Evolutionary conservation across 1,140 invertebrate species (phyloP).

Genomic region (Phthorimaea operculella): DNA sequence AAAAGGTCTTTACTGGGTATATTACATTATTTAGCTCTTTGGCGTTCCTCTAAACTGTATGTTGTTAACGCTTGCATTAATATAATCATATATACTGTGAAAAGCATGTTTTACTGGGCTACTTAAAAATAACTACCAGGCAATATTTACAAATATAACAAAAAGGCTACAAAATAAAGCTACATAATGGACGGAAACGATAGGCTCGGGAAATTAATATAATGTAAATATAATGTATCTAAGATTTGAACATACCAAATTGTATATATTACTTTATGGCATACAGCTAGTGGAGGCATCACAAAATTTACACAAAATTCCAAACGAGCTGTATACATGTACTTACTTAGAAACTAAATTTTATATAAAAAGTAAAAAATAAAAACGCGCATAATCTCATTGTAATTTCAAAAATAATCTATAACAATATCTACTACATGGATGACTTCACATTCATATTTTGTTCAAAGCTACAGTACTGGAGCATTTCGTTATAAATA

Average conservation of each 20-base stretch:
- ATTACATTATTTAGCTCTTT: conserved; percentile 37
- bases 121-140: conserved; percentile 21
- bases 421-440: conserved; percentile 31
- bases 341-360: conserved; percentile 30
- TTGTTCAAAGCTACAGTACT: conserved; percentile 23
- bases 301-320: conserved; percentile 8
- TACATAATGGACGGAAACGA: conserved; percentile 59
- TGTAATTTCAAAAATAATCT: conserved; percentile 58
- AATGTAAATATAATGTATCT: conserved; percentile 19
- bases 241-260: conserved; percentile 31
- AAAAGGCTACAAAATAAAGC: conserved; percentile 35
- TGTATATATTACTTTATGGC: conserved; percentile 30
- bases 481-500: conserved; percentile 24
- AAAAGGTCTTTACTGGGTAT: neutral
- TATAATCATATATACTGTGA: conserved; percentile 22
- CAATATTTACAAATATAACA: conserved; percentile 40
- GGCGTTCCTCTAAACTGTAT: conserved; percentile 65
- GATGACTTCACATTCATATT: conserved; percentile 25
- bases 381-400: conserved; percentile 59
- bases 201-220: conserved; percentile 42
- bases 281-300: conserved; percentile 12
- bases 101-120: conserved; percentile 21
- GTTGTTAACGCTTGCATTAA: conserved; percentile 20
- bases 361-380: conserved; percentile 57
- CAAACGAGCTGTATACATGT: conserved; percentile 7